Evolutionary conservation across 2,888 invertebrate species (phyloP).

Genomic region (Ophion ellenae): DNA sequence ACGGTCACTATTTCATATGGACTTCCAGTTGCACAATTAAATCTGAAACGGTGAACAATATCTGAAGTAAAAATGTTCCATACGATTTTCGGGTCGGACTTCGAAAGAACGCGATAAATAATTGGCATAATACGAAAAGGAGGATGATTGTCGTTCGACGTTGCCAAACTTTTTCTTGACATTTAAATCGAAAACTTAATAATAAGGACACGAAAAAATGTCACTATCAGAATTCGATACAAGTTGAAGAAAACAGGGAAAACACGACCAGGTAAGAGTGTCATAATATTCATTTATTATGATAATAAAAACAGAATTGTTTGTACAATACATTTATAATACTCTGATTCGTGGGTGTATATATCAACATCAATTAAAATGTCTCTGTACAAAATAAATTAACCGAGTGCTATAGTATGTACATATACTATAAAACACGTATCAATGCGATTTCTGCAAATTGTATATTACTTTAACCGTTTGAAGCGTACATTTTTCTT

Average conservation of each 20-base stretch:
- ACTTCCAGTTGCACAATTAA: not conserved
- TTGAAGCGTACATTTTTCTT: too few species aligned
- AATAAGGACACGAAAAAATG: not conserved
- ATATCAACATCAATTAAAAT: constrained; percentile 33
- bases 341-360: constrained; percentile 36
- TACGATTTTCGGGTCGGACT: not conserved
- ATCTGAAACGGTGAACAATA: not conserved
- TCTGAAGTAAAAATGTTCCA: not conserved
- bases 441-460: constrained; percentile 42
- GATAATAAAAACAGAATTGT: constrained; percentile 53
- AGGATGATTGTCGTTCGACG: not conserved
- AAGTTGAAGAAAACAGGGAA: not conserved
- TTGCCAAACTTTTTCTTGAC: not conserved
- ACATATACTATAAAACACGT: constrained; percentile 30
- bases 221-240: not conserved
- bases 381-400: constrained; percentile 50
- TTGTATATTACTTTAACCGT: not conserved
- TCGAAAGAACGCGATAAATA: not conserved
- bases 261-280: not conserved
- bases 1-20: not conserved
- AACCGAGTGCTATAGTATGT: constrained; percentile 29
- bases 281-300: constrained; percentile 45
- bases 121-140: not conserved
- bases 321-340: constrained; percentile 58
- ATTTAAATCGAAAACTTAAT: too few species aligned